A percentile compares a stretch with the other conserved stretches of the same genome.
These are phyloP conservation scores for Scaptomyza montana DNA, from an alignment of 1,140 invertebrate species.

Conservation along the genomic window DNA sequence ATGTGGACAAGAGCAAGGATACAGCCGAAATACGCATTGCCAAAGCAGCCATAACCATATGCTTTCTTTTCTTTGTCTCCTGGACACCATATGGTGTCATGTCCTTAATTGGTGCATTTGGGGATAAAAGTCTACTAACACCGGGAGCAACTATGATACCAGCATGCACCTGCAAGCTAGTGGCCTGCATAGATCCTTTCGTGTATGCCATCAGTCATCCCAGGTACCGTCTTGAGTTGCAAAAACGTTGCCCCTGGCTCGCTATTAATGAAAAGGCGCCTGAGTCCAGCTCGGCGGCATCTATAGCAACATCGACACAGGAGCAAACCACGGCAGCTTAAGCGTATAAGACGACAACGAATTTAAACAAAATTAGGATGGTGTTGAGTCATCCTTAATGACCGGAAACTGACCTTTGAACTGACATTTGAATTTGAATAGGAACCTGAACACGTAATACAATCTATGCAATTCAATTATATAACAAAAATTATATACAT, in stretches of 20 bases:
- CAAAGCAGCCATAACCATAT: constrained; percentile 92
- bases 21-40: constrained; percentile 92
- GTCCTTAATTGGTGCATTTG: constrained; percentile 92
- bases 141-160: constrained; percentile 93
- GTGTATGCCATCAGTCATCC: constrained; percentile 94
- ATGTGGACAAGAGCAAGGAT: constrained; percentile 87
- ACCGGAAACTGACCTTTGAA: constrained; percentile 12
- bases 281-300: constrained; percentile 75
- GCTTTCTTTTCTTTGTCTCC: constrained; percentile 91
- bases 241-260: constrained; percentile 86
- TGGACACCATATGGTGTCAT: constrained; percentile 92
- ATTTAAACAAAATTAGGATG: not conserved
- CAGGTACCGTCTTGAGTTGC: constrained; percentile 88
- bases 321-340: constrained; percentile 64
- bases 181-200: constrained; percentile 94
- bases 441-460: constrained; percentile 25
- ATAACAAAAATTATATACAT: constrained; percentile 4
- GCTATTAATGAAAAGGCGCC: constrained; percentile 85
- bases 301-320: constrained; percentile 65
- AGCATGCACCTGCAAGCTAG: constrained; percentile 91
- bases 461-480: constrained; percentile 12
- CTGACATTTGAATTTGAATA: not conserved
- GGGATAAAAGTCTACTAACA: constrained; percentile 89
- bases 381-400: constrained; percentile 3
- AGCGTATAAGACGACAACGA: not conserved